phyloP scores from a whole-genome alignment of 2,113 vertebrate genomes.

The Hemichromis elongatus region DNA sequence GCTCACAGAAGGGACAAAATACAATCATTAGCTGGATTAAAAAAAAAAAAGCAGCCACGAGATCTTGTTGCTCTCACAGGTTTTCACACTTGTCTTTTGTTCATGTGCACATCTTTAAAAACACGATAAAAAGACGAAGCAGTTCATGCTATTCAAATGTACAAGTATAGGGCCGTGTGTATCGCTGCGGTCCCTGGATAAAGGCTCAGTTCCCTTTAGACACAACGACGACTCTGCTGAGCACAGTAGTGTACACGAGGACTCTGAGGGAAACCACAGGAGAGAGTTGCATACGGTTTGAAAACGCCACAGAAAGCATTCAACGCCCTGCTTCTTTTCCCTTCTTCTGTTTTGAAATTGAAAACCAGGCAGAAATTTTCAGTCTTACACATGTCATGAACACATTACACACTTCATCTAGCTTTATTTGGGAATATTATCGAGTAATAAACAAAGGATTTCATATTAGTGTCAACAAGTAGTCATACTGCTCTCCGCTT shows the following conservation, averaged over 20 bases:
- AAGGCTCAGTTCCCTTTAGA: slow-evolving; percentile 43
- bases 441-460: background rate
- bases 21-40: slow-evolving; percentile 63
- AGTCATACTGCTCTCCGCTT: slow-evolving; percentile 1
- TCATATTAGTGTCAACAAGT: slow-evolving; percentile 55
- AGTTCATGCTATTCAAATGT: background rate
- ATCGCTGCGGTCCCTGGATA: slow-evolving; percentile 14
- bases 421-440: background rate
- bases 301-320: too few species aligned
- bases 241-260: slow-evolving; percentile 30
- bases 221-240: slow-evolving; percentile 16
- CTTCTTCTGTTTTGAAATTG: background rate
- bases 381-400: background rate
- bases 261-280: slow-evolving; percentile 31
- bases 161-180: background rate
- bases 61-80: slow-evolving; percentile 4
- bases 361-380: background rate
- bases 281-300: slow-evolving; percentile 16
- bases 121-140: background rate
- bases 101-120: slow-evolving; percentile 17
- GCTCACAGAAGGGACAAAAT: slow-evolving; percentile 17
- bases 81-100: slow-evolving; percentile 15
- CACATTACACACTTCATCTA: background rate
- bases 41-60: slow-evolving; percentile 4
- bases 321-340: background rate